A percentile compares a stretch with the other conserved stretches of the same genome.
Evolutionary conservation across 64 coral and sea anemone species (phyloP).

Genomic region (Stylophora pistillata): DNA sequence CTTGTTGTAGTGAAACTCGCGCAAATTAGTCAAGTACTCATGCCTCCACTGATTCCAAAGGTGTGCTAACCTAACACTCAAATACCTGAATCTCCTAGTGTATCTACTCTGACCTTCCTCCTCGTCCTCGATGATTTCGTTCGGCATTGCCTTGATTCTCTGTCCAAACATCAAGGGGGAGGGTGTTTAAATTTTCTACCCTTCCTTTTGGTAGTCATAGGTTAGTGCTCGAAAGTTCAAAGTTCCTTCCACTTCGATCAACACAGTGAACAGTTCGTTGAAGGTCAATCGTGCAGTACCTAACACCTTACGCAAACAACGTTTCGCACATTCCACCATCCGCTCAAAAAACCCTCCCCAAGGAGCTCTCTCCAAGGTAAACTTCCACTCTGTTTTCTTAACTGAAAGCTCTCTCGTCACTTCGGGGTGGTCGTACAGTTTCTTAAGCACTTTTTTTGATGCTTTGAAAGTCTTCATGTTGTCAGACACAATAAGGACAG

Average conservation of each 20-base stretch:
- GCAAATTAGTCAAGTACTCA: slow-evolving; percentile 31
- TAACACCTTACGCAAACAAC: not conserved
- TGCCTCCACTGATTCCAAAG: slow-evolving; percentile 27
- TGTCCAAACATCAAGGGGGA: no score
- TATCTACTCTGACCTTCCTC: slow-evolving; percentile 7
- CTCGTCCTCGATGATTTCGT: not conserved
- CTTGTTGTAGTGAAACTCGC: not conserved
- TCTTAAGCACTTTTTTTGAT: not conserved
- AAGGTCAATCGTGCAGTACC: not conserved
- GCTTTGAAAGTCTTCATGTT: slow-evolving; percentile 48
- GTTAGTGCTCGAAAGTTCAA: slow-evolving; percentile 10
- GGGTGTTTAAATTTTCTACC: no score
- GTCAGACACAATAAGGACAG: slow-evolving; percentile 40
- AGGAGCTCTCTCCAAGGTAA: slow-evolving; percentile 8
- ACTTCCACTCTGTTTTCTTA: slow-evolving; percentile 1
- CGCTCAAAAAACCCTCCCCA: slow-evolving; percentile 32
- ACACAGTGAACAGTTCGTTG: not conserved
- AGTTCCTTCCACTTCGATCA: slow-evolving; percentile 9
- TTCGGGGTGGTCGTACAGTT: not conserved
- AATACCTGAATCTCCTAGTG: slow-evolving; percentile 8
- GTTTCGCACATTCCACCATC: slow-evolving; percentile 7
- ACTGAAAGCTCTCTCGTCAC: not conserved
- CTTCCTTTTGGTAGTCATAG: no score
- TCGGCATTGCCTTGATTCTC: slow-evolving; percentile 6
- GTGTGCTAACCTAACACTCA: not conserved